Evolutionary conservation across 2,113 vertebrate genomes (phyloP), one percentile per base, ranked within the genome.

Genomic region (Lamprotornis superbus): DNA sequence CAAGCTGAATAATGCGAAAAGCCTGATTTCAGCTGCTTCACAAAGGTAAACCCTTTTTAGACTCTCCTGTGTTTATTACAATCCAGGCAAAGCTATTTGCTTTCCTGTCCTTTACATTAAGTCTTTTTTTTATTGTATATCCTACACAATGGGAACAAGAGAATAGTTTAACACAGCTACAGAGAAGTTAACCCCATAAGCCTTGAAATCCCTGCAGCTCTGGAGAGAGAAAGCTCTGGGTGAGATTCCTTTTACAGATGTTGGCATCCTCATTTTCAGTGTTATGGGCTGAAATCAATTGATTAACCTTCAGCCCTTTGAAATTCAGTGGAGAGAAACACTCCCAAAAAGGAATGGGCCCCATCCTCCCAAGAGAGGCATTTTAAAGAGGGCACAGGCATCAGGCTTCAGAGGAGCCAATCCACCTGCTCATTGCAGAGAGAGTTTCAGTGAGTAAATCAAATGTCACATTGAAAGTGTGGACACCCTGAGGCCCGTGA

Each of bases 231-330:
- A 52, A 56, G 18, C 49, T 47, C 30, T 63, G 22, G 2, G 5
- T 82, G 33, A 53, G 53, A 59, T 77, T 77, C 7, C 40, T 89
- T 87, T 69, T 40, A 22, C 65, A 78, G 47, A 57, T 10, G 4
- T 31, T 53, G 37, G 20, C n/a, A 46, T 70, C 25, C 37, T 78
- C 11, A 18, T 56, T 65, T 73, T 70, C 42, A 25, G 22, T 49
- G 37, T 75, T 77, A n/a, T 0, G 0, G 40, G 25, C n/a, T 57
- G 59, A 59, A 86, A 44, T 69, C 16, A 20, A 5, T 2, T n/a
- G 10, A 21, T 15, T 46, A 39, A 84, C 50, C 28, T 70, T 78
- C 63, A 74, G 15, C 50, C 10, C 4, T 31, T 33, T 39, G 50
- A 69, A 96, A 57, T 17, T 71, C 25, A n/a, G 2, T 3, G 11